Evolutionary conservation across 2,797 vertebrate species (phyloP).

Genomic region (Cirrhinus mrigala): DNA sequence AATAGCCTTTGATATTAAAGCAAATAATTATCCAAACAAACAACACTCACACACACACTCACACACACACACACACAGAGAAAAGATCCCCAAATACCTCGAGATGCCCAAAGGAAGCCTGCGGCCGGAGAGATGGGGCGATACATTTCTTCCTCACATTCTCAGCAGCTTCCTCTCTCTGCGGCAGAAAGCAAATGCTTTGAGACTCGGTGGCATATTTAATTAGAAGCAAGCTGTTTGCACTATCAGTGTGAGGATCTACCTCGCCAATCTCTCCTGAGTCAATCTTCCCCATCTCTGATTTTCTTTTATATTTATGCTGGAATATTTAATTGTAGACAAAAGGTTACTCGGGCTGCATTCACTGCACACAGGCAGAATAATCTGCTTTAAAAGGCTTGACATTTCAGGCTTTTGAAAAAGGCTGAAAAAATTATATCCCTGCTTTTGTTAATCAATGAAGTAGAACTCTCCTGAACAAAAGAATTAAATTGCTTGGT

Average conservation of each 20-base stretch:
- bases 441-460: slow-evolving; percentile 99
- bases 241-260: slow-evolving; percentile 99
- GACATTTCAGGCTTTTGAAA: slow-evolving; percentile 99
- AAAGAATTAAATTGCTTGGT: slow-evolving; percentile 99
- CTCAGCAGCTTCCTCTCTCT: slow-evolving; percentile 97
- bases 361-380: slow-evolving; percentile 99
- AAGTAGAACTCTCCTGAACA: slow-evolving; percentile 99
- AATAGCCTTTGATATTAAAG: slow-evolving; percentile 91
- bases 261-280: slow-evolving; percentile 99
- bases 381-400: slow-evolving; percentile 99
- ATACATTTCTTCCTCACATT: slow-evolving; percentile 94
- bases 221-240: slow-evolving; percentile 99
- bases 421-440: slow-evolving; percentile 99
- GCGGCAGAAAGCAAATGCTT: slow-evolving; percentile 98
- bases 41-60: slow-evolving; percentile 60
- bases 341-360: slow-evolving; percentile 99
- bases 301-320: slow-evolving; percentile 99
- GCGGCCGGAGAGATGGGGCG: slow-evolving; percentile 98
- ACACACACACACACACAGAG: slow-evolving; percentile 60
- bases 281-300: slow-evolving; percentile 99
- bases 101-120: slow-evolving; percentile 97
- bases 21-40: slow-evolving; percentile 82
- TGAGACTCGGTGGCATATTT: slow-evolving; percentile 99
- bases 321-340: slow-evolving; percentile 99
- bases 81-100: slow-evolving; percentile 93